Evolutionary conservation across 2,888 invertebrate genomes (phyloP).

Genomic region (Orchesellides sinensis): DNA sequence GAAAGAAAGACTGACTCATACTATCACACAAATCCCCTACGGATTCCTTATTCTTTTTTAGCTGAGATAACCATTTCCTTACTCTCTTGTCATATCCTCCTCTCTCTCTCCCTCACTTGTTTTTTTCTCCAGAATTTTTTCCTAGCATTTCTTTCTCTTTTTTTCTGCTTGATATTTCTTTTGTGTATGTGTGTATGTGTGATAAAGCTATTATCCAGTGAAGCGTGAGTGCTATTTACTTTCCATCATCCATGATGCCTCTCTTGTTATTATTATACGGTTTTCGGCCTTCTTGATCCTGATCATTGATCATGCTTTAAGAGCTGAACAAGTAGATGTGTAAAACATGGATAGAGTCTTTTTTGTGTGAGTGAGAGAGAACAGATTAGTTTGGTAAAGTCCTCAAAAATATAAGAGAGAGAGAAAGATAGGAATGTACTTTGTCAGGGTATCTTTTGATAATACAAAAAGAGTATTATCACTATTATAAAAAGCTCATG

Average conservation of each 20-base stretch:
- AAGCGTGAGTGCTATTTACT: constrained; percentile 63
- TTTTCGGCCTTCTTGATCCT: constrained; percentile 57
- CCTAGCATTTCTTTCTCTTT: constrained; percentile 18
- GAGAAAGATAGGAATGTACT: too few relatives aligned
- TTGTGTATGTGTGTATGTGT: constrained; percentile 51
- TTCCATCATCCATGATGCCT: constrained; percentile 41
- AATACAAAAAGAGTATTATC: too few relatives aligned
- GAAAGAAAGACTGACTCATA: constrained; percentile 37
- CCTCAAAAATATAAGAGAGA: too few relatives aligned
- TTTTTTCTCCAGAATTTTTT: too few relatives aligned
- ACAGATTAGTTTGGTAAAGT: too few relatives aligned
- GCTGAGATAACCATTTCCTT: constrained; percentile 53
- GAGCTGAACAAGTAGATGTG: constrained; percentile 2
- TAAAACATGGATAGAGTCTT: constrained; percentile 9
- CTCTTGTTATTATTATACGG: constrained; percentile 41
- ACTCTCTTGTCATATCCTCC: constrained; percentile 13
- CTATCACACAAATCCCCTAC: constrained; percentile 29
- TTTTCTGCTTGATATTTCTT: neutral
- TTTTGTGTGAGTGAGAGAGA: neutral
- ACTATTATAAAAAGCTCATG: too few relatives aligned
- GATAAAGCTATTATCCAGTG: constrained; percentile 64
- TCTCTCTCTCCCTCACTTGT: constrained; percentile 12
- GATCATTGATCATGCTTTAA: constrained; percentile 47
- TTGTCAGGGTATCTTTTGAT: too few relatives aligned
- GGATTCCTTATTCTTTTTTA: constrained; percentile 32